Evolutionary conservation across 2,888 invertebrate genomes (phyloP).

Genomic region (Agrotis segetum): DNA sequence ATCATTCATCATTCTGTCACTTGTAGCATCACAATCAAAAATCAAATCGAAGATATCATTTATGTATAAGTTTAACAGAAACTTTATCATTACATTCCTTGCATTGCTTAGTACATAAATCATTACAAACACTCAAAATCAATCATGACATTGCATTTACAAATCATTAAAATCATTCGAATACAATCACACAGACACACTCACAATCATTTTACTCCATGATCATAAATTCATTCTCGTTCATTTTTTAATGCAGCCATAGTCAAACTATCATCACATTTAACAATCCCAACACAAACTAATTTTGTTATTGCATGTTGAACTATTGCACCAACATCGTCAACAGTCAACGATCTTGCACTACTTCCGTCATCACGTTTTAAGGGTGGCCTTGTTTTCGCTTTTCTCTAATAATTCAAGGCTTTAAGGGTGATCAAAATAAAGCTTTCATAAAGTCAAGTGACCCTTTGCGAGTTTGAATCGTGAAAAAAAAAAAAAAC

Average conservation of each 20-base stretch:
- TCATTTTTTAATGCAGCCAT: neutral
- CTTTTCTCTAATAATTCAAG: slow-evolving; percentile 49
- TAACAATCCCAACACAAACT: neutral
- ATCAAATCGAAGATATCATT: neutral
- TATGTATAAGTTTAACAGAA: slow-evolving; percentile 2
- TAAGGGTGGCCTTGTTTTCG: slow-evolving; percentile 50
- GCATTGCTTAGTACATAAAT: slow-evolving; percentile 3
- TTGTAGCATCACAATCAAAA: slow-evolving; percentile 22
- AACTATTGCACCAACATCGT: slow-evolving; percentile 7
- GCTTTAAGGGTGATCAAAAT: slow-evolving; percentile 21
- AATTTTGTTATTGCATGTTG: neutral
- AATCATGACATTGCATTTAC: slow-evolving; percentile 24
- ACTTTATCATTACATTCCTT: slow-evolving; percentile 3
- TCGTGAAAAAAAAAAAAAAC: slow-evolving; percentile 1
- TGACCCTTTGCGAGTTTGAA: neutral
- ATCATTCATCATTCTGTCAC: slow-evolving; percentile 40
- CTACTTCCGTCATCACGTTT: slow-evolving; percentile 32
- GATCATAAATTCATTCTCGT: neutral
- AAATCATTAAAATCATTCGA: slow-evolving; percentile 10
- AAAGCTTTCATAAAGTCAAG: slow-evolving; percentile 22
- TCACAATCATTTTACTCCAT: slow-evolving; percentile 6
- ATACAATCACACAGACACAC: neutral
- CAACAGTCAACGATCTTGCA: slow-evolving; percentile 12
- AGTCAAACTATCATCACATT: neutral
- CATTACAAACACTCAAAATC: neutral